Evolutionary conservation across 2,113 vertebrate species (phyloP).

Genomic region (Chinchilla lanigera): DNA sequence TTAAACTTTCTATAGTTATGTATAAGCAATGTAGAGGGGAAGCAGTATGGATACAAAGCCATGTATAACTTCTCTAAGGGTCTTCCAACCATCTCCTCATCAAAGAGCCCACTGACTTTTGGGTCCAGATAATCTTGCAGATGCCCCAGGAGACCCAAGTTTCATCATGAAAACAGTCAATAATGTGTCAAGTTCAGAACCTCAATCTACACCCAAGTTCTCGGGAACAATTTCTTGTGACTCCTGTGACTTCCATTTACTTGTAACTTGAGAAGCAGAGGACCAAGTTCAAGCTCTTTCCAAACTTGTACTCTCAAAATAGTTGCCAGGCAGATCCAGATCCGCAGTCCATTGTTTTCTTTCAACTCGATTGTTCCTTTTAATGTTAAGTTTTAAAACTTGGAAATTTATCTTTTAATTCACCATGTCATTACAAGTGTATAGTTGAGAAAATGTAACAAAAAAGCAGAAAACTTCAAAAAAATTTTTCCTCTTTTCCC

Average conservation of each 20-base stretch:
- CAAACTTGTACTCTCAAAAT: constrained; percentile 41
- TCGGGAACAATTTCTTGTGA: constrained; percentile 66
- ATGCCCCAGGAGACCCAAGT: constrained; percentile 58
- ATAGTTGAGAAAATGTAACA: neutral
- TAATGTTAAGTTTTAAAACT: constrained; percentile 4
- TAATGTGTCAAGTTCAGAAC: constrained; percentile 72
- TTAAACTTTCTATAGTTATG: constrained; percentile 24
- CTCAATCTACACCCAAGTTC: constrained; percentile 67
- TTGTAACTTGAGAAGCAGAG: constrained; percentile 56
- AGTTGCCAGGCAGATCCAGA: constrained; percentile 31
- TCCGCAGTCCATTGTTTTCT: neutral
- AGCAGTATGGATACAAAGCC: neutral
- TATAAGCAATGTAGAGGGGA: neutral
- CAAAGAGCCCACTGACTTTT: constrained; percentile 46
- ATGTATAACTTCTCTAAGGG: neutral
- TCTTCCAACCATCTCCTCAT: constrained; percentile 52
- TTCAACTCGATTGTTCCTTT: neutral
- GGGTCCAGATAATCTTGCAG: constrained; percentile 62
- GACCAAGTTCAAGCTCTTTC: constrained; percentile 40
- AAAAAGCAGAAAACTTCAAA: constrained; percentile 1
- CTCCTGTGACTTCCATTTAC: constrained; percentile 69
- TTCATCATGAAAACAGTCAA: constrained; percentile 70
- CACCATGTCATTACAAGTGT: neutral
- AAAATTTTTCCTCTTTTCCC: neutral
- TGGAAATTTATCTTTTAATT: constrained; percentile 30